Base-by-base conservation (phyloP, 1,140 invertebrate genomes). In the Bombus sylvicola region DNA sequence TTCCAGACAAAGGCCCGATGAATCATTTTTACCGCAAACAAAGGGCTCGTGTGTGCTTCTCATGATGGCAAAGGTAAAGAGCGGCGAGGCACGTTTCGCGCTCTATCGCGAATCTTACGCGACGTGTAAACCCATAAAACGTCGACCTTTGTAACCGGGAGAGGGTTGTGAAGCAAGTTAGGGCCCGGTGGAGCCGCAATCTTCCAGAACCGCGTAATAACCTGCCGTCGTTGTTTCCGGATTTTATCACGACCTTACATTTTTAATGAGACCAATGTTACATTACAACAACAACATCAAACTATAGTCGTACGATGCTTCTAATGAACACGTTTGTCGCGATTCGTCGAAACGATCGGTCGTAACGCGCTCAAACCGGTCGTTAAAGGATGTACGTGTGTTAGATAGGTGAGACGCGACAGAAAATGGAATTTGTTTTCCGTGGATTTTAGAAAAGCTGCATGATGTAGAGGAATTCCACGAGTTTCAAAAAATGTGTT, bases 31-130 rank as follows among this genome's bases (percentile, higher is more conserved):
- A 31, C 34, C 69, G 39, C 62, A 62, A 72, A 78, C 28, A 15
- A 25, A 41, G 34, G 28, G 15, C 5, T 1, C 25, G 13, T 64
- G 37, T 47, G 62, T 69, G 34, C 12, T n/a, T 47, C 39, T 71
- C 81, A 31, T 31, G 71, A 39, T 59, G 39, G 31, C 59, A 10
- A 86, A 88, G 78, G 90, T 83, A 91, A 86, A 87, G 89, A 92
- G 86, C 68, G 75, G 83, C 69, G 73, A 64, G 87, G 88, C 82
- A 82, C 79, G 90, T 88, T 90, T 77, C 87, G 91, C 90, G 90
- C 86, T 75, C 90, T 92, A 92, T 92, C 90, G 91, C 91, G 88
- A 88, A 92, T 92, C 91, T 92, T 90, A 89, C 81, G 74, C 83
- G 71, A 75, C 85, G 90, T 91, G 91, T 90, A 92, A 92, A 92